Conservation (phyloP, 2,888 invertebrate genomes). For the Sphinx pinastri region DNA sequence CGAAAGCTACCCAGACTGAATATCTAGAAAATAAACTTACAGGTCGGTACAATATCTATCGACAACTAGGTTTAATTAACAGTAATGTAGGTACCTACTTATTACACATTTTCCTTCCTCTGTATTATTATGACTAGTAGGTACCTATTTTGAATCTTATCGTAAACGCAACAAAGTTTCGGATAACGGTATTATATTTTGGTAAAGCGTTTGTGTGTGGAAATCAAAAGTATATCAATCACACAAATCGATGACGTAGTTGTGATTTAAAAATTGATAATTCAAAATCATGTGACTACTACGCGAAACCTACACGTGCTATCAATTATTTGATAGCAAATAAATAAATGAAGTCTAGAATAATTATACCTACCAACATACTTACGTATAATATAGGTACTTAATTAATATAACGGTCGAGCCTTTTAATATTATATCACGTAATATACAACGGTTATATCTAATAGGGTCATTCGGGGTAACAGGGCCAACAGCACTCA, state of each 20-base stretch:
- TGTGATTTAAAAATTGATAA: slow-evolving; percentile 26
- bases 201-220: background rate
- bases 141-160: slow-evolving; percentile 10
- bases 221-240: slow-evolving; percentile 6
- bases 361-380: too few species aligned
- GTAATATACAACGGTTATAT: too few species aligned
- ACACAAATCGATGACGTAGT: slow-evolving; percentile 12
- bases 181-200: slow-evolving; percentile 2
- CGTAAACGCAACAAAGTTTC: background rate
- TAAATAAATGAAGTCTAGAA: background rate
- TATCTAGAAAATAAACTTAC: too few species aligned
- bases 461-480: too few species aligned
- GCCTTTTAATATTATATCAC: too few species aligned
- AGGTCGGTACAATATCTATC: too few species aligned
- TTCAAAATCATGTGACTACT: slow-evolving; percentile 28
- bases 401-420: too few species aligned
- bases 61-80: too few species aligned
- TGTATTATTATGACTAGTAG: background rate
- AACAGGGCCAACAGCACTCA: too few species aligned
- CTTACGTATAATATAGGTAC: too few species aligned
- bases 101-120: background rate
- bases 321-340: background rate
- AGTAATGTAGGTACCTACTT: too few species aligned
- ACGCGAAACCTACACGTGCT: background rate
- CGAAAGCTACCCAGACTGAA: too few species aligned